Evolutionary conservation across 2,797 vertebrate genomes (phyloP).

Genomic region (Hoplostethus mediterraneus): DNA sequence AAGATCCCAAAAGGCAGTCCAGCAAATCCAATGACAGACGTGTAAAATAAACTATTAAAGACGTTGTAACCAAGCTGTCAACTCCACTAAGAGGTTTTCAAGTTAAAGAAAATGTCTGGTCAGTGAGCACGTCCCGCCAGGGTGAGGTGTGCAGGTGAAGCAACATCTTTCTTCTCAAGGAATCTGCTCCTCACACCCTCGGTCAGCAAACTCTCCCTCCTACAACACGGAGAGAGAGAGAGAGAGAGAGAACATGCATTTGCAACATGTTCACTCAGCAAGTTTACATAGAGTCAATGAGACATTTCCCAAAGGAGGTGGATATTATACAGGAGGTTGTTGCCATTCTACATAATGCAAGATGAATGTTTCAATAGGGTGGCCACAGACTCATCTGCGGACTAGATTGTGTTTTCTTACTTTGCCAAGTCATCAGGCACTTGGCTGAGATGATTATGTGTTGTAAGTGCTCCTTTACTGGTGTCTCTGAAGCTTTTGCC

Average conservation of each 20-base stretch:
- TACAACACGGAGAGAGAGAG: constrained; percentile 63
- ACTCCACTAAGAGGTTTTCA: constrained; percentile 68
- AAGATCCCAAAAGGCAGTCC: constrained; percentile 69
- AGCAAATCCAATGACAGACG: constrained; percentile 70
- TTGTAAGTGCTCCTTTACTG: constrained; percentile 70
- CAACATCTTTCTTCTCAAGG: constrained; percentile 75
- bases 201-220: constrained; percentile 76
- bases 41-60: constrained; percentile 64
- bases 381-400: constrained; percentile 47
- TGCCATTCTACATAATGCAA: constrained; percentile 58
- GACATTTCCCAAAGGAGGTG: constrained; percentile 53
- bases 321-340: constrained; percentile 35
- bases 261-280: constrained; percentile 76
- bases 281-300: constrained; percentile 69
- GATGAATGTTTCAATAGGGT: constrained; percentile 65
- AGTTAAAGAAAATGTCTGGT: constrained; percentile 76
- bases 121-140: constrained; percentile 68
- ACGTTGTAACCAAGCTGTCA: constrained; percentile 57
- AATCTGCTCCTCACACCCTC: constrained; percentile 59
- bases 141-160: constrained; percentile 63
- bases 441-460: constrained; percentile 71
- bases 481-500: constrained; percentile 39
- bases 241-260: constrained; percentile 63
- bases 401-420: constrained; percentile 55
- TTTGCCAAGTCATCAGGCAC: constrained; percentile 62